These are phyloP conservation scores for Phthorimaea operculella DNA, from an alignment of 1,140 invertebrate genomes.

Conservation along the genomic window DNA sequence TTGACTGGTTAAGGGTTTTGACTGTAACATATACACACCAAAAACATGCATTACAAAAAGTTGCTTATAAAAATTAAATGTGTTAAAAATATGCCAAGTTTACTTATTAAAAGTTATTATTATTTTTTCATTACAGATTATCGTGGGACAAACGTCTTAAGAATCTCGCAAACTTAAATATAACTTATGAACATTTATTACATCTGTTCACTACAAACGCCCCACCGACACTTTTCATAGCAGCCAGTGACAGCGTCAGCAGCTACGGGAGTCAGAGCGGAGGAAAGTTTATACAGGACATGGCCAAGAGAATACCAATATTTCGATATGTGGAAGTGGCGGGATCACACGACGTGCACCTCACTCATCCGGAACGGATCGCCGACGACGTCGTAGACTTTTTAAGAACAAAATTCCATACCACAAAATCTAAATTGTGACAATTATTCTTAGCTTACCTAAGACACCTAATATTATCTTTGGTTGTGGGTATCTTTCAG, in stretches of 20 bases:
- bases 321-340: not conserved
- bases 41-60: too few relatives aligned
- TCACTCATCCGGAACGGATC: not conserved
- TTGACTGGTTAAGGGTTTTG: too few relatives aligned
- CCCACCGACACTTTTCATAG: not conserved
- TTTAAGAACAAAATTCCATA: not conserved
- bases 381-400: not conserved
- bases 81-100: too few relatives aligned
- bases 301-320: not conserved
- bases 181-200: not conserved
- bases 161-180: not conserved
- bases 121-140: constrained; percentile 4
- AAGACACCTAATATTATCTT: too few relatives aligned
- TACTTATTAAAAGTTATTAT: not conserved
- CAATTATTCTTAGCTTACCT: not conserved
- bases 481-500: too few relatives aligned
- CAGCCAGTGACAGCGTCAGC: not conserved
- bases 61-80: too few relatives aligned
- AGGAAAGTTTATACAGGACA: not conserved
- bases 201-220: not conserved
- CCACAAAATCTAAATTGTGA: not conserved
- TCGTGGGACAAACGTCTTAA: constrained; percentile 2
- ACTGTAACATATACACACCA: too few relatives aligned
- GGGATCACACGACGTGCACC: not conserved
- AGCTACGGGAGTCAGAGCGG: not conserved